Evolutionary conservation across 2,888 invertebrate species (phyloP), one percentile per base, ranked within the genome.

Genomic region (Synanthedon formicaeformis): DNA sequence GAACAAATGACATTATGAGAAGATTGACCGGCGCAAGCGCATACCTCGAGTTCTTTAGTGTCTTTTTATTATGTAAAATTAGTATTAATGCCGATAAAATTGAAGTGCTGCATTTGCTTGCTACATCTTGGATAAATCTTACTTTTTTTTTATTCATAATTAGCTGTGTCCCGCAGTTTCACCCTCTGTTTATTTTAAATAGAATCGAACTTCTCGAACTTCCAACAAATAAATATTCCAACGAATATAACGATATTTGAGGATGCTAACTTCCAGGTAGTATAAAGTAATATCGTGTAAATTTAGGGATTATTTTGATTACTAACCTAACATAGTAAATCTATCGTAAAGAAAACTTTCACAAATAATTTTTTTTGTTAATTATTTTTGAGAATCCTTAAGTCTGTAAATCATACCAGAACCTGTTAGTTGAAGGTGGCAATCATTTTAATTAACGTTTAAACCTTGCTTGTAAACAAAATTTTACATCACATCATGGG

Each of bases 1-100:
- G 52, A 72, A 74, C 73, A 73, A 76, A 75, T 77, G 69, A 71
- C 73, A 73, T 66, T 64, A 64, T 53, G 54, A 58, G 66, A 69
- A 73, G 73, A 76, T 75, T 70, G 71, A 70, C 61, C 65, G 69
- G 40, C 64, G 66, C 60, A 59, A 56, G 62, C 62, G 67, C 67
- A 72, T 67, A 60, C 60, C 61, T 58, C 51, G 55, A 57, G 58
- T 48, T 61, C 58, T 64, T 60, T 60, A 55, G 60, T 60, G 60
- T 60, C 57, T 54, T 59, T 66, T 66, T 45, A 13, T 62, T 65
- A 60, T 56, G 18, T 52, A n/a, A 48, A 45, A 45, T 45, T 45
- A n/a, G 45, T 45, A 13, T 45, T 45, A 45, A 13, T 45, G 14
- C 6, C 45, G 45, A 45, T 45, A 14, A 45, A n/a, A 45, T 45